These are phyloP conservation scores for Peromyscus aztecus DNA, from an alignment of 2,797 vertebrate genomes.

Conservation along the genomic window DNA sequence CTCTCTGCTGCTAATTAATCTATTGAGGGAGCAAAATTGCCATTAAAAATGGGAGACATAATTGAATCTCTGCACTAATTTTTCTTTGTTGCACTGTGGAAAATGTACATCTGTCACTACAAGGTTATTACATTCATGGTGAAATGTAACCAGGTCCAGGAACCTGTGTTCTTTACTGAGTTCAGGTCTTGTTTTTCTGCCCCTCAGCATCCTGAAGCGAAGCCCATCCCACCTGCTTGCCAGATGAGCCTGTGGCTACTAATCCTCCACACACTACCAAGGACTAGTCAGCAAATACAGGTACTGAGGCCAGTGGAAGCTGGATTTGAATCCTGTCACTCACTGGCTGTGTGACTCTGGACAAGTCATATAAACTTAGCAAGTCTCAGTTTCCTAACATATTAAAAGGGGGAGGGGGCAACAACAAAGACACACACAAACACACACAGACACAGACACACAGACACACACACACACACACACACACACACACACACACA, in stretches of 20 bases:
- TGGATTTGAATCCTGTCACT: not conserved
- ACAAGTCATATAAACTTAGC: constrained; percentile 12
- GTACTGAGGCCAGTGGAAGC: not conserved
- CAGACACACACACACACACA: not conserved
- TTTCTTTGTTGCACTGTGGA: constrained; percentile 79
- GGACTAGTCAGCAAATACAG: not conserved
- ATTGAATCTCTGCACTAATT: constrained; percentile 85
- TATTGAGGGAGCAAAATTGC: constrained; percentile 82
- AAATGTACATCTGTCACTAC: constrained; percentile 69
- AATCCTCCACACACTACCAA: not conserved
- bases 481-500: not conserved
- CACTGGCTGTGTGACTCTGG: not conserved
- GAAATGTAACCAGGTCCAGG: not conserved
- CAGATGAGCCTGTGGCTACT: not conserved
- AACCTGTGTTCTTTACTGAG: not conserved
- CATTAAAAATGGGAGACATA: constrained; percentile 82
- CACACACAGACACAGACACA: not conserved
- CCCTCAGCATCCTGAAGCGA: not conserved
- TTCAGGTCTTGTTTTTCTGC: not conserved
- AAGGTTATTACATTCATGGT: constrained; percentile 65
- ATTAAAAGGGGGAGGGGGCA: not conserved
- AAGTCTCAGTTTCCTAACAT: constrained; percentile 15
- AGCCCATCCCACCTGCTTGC: not conserved
- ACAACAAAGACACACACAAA: not conserved
- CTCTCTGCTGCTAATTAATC: constrained; percentile 87